Evolutionary conservation across 2,888 invertebrate species (phyloP), one percentile per base, ranked within the genome.

Genomic region (Lamellibrachia satsuma): DNA sequence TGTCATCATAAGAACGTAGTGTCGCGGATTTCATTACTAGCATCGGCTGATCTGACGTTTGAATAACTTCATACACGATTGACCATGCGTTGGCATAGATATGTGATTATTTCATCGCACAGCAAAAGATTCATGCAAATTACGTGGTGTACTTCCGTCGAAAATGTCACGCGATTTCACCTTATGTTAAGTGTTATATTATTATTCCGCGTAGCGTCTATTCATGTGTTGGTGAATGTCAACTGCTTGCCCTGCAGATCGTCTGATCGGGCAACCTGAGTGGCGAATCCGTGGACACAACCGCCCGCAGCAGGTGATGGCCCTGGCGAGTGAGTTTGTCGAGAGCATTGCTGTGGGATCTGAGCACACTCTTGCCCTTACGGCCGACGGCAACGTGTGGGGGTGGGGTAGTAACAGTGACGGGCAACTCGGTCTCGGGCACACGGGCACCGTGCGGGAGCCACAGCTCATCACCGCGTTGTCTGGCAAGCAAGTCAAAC

Each of bases 361-460:
- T 0, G 97, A 97, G 94, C 97, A 97, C 95, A 97, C 97, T 1
- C 95, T 97, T 22, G 97, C 97, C 52, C 96, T 97, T 55, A 97
- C 97, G 7, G 95, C 96, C n/a, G 96, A 97, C 93, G 97, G 97
- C 7, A 97, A 97, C 95, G 97, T 97, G 1, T 97, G 97, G 95
- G 97, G 97, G 0, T 97, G 97, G 97, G 97, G 97, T n/a, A 97
- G 97, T 96, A 97, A 97, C 95, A 97, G 97, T 90, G 97, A 97
- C 95, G 97, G 97, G 7, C 97, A 97, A 95, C 96, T 97, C 3
- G 97, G 97, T 1, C 95, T 97, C 0, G 97, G 97, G 0, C 97
- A 97, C 94, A 97, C 97, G 1, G 95, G 92, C n/a, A 96, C 97
- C 51, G 97, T 97, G 0, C 96, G 97, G 93, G 97, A 97, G 94